Base-by-base conservation (phyloP, 2,113 vertebrate genomes). In the Psilopsiagon aurifrons region DNA sequence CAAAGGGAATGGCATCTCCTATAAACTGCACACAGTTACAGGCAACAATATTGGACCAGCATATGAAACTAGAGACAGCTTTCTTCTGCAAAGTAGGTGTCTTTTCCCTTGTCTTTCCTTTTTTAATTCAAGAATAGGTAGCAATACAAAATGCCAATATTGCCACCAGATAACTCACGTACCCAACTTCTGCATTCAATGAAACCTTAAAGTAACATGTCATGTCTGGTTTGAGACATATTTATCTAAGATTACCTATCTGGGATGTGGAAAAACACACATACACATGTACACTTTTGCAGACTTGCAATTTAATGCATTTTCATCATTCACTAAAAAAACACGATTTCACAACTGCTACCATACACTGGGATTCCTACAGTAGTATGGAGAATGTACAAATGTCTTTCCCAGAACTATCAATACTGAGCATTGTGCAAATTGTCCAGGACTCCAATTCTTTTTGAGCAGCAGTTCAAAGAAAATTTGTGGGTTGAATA, bases 401-500 rank as follows among this genome's bases (percentile, higher is more conserved):
- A 57, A 51, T 31, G 9, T 28, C 37, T 67, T 60, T 75, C 49
- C 44, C 69, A 84, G 77, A 41, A 83, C 74, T 22, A 71, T 27
- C 37, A 73, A 70, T 51, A 90, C 41, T 74, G 46, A 0, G 33
- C 52, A 67, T 37, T 93, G 92, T 92, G 89, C 69, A 84, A 93
- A 83, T 28, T 62, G 64, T 74, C 81, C 64, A 80, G 75, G 62
- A 96, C 78, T 78, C 74, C 84, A 79, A 57, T 51, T 57, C 68
- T 84, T 91, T 78, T 11, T 68, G 43, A 97, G 88, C 95, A 98
- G 95, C 95, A 94, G 54, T 62, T 66, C 85, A 85, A 96, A 95
- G 52, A 94, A 81, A 91, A 75, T 64, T 39, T 62, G 78, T 64
- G 11, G 71, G 43, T 77, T 69, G 47, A 97, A 97, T 81, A 97